Percentiles rank a stretch among this genome's conserved stretches.
phyloP scores from a whole-genome alignment of 1,140 invertebrate species.

The Drosophila kurseongensis region DNA sequence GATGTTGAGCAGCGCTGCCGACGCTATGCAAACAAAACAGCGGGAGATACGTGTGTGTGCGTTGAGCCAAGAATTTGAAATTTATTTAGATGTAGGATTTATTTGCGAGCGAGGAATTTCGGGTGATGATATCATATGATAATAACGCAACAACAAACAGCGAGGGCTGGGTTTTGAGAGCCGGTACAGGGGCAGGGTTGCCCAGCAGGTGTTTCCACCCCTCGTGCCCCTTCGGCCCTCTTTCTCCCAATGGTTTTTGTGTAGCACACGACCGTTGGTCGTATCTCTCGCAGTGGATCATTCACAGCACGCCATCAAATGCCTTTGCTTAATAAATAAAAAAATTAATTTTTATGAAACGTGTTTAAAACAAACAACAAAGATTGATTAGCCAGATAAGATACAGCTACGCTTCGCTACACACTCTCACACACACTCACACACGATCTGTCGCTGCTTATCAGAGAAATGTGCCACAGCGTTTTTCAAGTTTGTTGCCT shows the following conservation, averaged over 20 bases:
- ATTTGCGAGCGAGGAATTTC: constrained; percentile 81
- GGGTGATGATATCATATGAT: constrained; percentile 83
- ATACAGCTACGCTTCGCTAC: constrained; percentile 70
- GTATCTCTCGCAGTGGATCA: constrained; percentile 32
- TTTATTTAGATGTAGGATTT: constrained; percentile 81
- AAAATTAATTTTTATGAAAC: constrained; percentile 83
- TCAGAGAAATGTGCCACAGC: constrained; percentile 73
- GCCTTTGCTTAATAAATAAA: constrained; percentile 81
- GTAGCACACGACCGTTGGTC: constrained; percentile 51
- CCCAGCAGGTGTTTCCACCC: constrained; percentile 72
- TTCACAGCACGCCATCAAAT: constrained; percentile 77
- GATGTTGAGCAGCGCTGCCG: constrained; percentile 63
- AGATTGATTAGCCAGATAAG: constrained; percentile 82
- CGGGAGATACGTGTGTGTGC: constrained; percentile 48
- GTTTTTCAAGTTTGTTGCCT: constrained; percentile 71
- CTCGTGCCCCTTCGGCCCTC: neutral
- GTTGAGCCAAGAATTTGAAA: constrained; percentile 72
- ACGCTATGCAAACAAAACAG: constrained; percentile 76
- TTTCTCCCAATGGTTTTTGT: constrained; percentile 37
- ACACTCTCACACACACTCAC: constrained; percentile 22
- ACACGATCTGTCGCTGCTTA: constrained; percentile 38
- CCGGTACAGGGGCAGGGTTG: constrained; percentile 25
- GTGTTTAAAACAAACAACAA: constrained; percentile 82
- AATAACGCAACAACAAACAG: constrained; percentile 67
- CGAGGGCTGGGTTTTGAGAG: constrained; percentile 20